Conservation (phyloP, 2,888 invertebrate genomes). For the Odiellus spinosus region DNA sequence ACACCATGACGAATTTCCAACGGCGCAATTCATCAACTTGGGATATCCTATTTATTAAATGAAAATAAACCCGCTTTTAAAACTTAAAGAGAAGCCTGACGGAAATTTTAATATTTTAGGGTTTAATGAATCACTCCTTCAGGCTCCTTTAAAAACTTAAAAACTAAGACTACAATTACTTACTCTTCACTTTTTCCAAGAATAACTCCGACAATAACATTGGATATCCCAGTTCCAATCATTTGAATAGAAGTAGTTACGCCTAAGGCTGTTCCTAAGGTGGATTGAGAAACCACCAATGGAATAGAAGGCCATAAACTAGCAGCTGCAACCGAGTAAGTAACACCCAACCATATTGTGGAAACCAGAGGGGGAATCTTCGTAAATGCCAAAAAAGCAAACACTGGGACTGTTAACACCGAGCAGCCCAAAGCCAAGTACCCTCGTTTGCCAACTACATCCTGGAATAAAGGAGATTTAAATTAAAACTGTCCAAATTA, state of each 20-base stretch:
- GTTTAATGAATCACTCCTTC: too few relatives aligned
- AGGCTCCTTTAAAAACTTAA: background rate
- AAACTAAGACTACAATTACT: constrained; percentile 8
- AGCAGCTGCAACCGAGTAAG: constrained; percentile 32
- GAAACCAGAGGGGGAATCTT: constrained; percentile 27
- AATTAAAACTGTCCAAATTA: constrained; percentile 5
- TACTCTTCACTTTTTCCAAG: constrained; percentile 22
- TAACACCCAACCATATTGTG: constrained; percentile 31
- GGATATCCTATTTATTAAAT: too few relatives aligned
- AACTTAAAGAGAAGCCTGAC: background rate
- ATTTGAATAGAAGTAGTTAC: constrained; percentile 32
- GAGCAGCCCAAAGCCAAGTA: constrained; percentile 27
- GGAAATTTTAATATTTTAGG: too few relatives aligned
- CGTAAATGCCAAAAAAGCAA: constrained; percentile 30
- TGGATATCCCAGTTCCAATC: constrained; percentile 32
- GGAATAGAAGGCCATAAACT: constrained; percentile 33
- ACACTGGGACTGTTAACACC: constrained; percentile 29
- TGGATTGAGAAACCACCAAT: constrained; percentile 29
- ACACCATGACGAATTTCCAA: constrained; percentile 32
- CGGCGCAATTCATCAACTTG: constrained; percentile 19
- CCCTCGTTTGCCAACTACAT: constrained; percentile 30
- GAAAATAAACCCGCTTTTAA: background rate
- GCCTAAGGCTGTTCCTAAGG: constrained; percentile 33
- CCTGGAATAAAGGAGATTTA: too few relatives aligned
- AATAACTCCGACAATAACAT: constrained; percentile 30